Conservation (phyloP, 1,140 invertebrate species). For the Brachionus plicatilis region DNA sequence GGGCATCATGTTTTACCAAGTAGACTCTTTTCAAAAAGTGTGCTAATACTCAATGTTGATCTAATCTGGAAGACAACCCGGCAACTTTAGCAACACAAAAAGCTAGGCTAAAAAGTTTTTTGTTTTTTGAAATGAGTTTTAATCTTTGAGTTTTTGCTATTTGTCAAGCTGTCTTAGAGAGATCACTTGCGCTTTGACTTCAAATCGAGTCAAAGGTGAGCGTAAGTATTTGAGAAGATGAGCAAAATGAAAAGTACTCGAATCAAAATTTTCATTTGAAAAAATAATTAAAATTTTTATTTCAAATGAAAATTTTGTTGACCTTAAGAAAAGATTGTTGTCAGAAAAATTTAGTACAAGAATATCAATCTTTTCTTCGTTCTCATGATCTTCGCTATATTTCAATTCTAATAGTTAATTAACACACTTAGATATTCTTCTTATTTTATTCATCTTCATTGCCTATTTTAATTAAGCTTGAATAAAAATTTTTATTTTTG, state of each 20-base stretch:
- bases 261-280: neutral
- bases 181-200: neutral
- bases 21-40: neutral
- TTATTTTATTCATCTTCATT: too few species aligned
- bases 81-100: neutral
- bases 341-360: too few species aligned
- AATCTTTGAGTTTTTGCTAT: neutral
- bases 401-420: too few species aligned
- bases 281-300: too few species aligned
- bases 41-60: neutral
- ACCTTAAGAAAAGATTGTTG: too few species aligned
- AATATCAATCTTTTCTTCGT: too few species aligned
- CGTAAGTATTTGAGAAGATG: neutral
- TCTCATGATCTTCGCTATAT: too few species aligned
- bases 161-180: neutral
- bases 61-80: neutral
- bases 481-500: too few species aligned
- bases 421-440: too few species aligned
- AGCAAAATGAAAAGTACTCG: neutral
- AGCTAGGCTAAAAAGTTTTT: neutral
- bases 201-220: neutral
- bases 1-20: neutral
- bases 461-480: too few species aligned
- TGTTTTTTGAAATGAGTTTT: conserved; percentile 20
- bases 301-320: too few species aligned